Base-by-base conservation (phyloP, 1,140 invertebrate species). In the Zaprionus ornatus region DNA sequence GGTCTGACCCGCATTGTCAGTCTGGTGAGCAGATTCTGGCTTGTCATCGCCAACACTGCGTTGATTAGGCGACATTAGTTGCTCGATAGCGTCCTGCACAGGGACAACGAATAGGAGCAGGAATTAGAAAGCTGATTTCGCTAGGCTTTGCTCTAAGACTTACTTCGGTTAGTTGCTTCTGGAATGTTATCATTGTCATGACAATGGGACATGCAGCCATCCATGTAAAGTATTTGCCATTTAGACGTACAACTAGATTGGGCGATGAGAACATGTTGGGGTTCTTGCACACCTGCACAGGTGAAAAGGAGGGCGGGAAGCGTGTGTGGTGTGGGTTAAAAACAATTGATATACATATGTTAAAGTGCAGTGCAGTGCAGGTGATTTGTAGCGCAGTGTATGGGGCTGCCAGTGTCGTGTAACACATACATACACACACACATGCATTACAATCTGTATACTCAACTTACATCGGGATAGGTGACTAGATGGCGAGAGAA, bases 141-240 rank as follows among this genome's bases (percentile, higher is more conserved):
- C 7, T 57, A 12, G 10, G 17, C n/a, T 42, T 73, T 70, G 40
- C 32, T n/a, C 19, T 35, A 50, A 56, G 60, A 90, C 92, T 92
- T 87, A 92, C 92, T 67, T 92, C 74, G 69, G 92, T 86, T 76
- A 99, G 93, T 65, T 96, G 95, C 82, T 97, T 95, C 87, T 98
- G 95, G 93, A 96, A 99, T 67, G 96, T 95, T 23, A 97, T 94
- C 42, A 97, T 94, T 57, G 96, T 97, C 83, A 99, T 95, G 69
- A 99, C 94, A 80, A 98, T 96, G 13, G 98, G 97, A 70, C 96
- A 96, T 69, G 98, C 98, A 48, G 96, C 95, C 62, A 95, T 93
- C 98, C 98, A 99, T 86, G 96, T 97, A 93, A 98, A 97, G 93
- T 95, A 97, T 93, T 98, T 97, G 69, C 96, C 96, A 84, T 96